Percentiles rank a stretch among this genome's conserved stretches.
Evolutionary conservation across 2,888 invertebrate species (phyloP).

Genomic region (Cylindroiulus punctatus): DNA sequence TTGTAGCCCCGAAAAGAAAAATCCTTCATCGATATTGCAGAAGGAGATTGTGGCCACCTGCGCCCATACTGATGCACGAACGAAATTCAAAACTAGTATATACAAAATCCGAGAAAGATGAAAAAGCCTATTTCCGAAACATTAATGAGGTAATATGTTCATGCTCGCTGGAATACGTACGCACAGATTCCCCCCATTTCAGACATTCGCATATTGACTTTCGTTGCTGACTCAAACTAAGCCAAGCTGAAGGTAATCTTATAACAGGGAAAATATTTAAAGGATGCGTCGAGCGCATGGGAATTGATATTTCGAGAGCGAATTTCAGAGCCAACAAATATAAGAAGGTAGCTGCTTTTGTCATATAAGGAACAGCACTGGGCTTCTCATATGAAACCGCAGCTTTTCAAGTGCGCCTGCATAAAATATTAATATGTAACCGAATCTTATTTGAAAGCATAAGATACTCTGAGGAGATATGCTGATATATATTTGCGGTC

Average conservation of each 20-base stretch:
- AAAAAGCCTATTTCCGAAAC: background rate
- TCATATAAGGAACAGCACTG: background rate
- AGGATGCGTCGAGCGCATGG: background rate
- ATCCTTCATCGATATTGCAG: no score
- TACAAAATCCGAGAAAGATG: background rate
- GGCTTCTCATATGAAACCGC: background rate
- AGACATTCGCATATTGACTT: background rate
- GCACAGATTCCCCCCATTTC: no score
- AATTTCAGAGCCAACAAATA: background rate
- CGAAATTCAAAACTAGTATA: background rate
- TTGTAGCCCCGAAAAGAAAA: no score
- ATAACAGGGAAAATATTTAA: background rate
- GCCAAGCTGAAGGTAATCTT: slow-evolving; percentile 3
- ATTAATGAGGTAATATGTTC: background rate
- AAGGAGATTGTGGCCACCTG: background rate
- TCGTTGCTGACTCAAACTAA: slow-evolving; percentile 7
- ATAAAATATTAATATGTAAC: slow-evolving; percentile 12
- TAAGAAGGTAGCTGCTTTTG: background rate
- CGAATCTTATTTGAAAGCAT: background rate
- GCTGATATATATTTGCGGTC: background rate
- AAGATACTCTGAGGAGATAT: background rate
- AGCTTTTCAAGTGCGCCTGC: background rate
- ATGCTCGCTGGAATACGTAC: background rate
- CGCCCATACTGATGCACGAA: background rate
- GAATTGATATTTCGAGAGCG: slow-evolving; percentile 7